Evolutionary conservation across 1,140 invertebrate species (phyloP).

Genomic region (Medauroidea extradentata): DNA sequence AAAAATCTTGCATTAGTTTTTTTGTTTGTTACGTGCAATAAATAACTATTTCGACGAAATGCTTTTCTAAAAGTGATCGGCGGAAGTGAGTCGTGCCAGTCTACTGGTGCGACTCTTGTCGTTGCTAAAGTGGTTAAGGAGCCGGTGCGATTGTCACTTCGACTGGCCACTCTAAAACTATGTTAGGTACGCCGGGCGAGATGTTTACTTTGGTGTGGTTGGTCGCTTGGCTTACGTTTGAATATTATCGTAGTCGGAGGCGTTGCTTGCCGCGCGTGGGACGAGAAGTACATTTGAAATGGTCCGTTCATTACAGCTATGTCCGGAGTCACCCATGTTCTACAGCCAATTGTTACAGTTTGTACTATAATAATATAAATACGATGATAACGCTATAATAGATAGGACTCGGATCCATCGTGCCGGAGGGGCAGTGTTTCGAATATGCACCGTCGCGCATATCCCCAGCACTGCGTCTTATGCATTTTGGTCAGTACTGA

Average conservation of each 20-base stretch:
- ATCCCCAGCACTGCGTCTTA: not conserved
- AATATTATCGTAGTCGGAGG: not conserved
- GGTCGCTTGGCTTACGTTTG: not conserved
- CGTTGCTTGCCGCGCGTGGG: not conserved
- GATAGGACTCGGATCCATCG: not conserved
- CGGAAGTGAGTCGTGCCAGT: not conserved
- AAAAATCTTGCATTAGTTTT: too few relatives aligned
- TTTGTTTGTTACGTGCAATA: too few relatives aligned
- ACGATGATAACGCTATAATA: not conserved
- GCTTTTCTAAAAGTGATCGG: not conserved
- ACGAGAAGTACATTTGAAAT: constrained; percentile 6
- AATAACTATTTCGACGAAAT: too few relatives aligned
- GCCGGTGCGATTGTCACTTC: not conserved
- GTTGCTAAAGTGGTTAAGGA: not conserved
- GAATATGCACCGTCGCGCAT: not conserved
- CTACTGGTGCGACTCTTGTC: not conserved
- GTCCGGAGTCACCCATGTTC: not conserved
- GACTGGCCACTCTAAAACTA: not conserved
- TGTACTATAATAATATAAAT: not conserved
- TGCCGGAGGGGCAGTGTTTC: not conserved
- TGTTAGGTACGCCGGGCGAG: not conserved
- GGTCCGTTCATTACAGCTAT: constrained; percentile 9
- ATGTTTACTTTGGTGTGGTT: not conserved
- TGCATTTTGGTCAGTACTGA: not conserved
- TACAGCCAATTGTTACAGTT: not conserved